phyloP scores from a whole-genome alignment of 2,797 vertebrate genomes.

The Naso thynnoides region DNA sequence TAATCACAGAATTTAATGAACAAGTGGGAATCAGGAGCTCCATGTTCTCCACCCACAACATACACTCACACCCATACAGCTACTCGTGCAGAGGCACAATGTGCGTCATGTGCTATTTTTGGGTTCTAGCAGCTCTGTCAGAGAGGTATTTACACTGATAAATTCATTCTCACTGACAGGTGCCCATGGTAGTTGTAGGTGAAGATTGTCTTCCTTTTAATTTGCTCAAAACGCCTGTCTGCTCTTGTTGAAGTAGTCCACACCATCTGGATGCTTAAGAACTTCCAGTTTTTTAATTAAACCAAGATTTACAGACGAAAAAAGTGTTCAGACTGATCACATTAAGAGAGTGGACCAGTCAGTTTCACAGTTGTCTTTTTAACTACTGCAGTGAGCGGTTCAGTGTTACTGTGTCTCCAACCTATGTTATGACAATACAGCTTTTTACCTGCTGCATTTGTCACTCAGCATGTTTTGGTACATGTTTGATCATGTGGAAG shows the following conservation, averaged over 20 bases:
- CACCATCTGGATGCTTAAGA: neutral
- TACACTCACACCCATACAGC: slow-evolving; percentile 26
- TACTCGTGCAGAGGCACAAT: slow-evolving; percentile 38
- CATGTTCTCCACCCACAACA: slow-evolving; percentile 35
- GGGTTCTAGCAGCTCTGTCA: slow-evolving; percentile 41
- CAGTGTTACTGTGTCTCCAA: neutral
- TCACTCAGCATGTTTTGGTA: neutral
- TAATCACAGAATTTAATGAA: slow-evolving; percentile 9
- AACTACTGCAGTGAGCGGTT: neutral
- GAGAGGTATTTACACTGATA: slow-evolving; percentile 52
- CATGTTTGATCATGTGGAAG: slow-evolving; percentile 24
- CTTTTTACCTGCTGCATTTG: slow-evolving; percentile 18
- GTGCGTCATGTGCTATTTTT: slow-evolving; percentile 64
- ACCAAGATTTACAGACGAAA: neutral
- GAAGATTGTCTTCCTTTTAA: slow-evolving; percentile 28
- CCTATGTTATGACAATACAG: neutral
- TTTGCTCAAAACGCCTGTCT: slow-evolving; percentile 7
- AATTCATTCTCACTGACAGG: slow-evolving; percentile 46
- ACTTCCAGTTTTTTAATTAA: neutral
- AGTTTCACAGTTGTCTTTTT: slow-evolving; percentile 2
- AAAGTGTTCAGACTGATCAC: neutral
- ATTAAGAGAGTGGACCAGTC: neutral
- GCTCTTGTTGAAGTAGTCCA: neutral
- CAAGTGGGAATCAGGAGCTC: slow-evolving; percentile 19
- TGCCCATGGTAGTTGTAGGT: slow-evolving; percentile 39